These are phyloP conservation scores for Leucopsar rothschildi DNA, from an alignment of 2,113 vertebrate genomes.

Conservation along the genomic window DNA sequence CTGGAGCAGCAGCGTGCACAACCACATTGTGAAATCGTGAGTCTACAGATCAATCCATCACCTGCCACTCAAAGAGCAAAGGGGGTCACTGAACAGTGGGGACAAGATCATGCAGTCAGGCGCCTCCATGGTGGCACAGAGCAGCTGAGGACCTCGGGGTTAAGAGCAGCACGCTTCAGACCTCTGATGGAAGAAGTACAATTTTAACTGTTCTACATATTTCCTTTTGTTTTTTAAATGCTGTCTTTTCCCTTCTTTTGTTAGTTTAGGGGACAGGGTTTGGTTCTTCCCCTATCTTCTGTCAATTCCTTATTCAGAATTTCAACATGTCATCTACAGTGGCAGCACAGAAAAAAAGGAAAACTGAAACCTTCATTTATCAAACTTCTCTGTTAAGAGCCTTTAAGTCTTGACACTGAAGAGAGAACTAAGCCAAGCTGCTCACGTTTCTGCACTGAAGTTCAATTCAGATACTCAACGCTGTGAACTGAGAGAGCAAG, in stretches of 20 bases:
- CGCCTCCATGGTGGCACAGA: not conserved
- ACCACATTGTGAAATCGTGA: not conserved
- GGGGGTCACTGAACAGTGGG: not conserved
- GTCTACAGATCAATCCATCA: not conserved
- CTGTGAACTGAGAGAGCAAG: not conserved
- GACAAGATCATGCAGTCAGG: not conserved
- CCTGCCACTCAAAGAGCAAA: not conserved
- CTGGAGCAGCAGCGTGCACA: not conserved
- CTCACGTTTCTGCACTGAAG: not conserved
- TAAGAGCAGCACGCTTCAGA: not conserved
- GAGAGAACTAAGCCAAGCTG: not conserved
- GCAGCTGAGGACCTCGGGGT: not conserved
- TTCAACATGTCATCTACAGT: not conserved
- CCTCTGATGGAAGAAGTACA: not conserved
- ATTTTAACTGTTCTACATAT: not conserved
- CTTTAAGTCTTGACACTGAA: not conserved
- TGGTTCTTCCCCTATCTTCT: not conserved
- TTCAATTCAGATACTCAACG: not conserved
- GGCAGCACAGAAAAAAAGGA: not conserved
- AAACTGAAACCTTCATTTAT: not conserved
- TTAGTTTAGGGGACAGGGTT: not conserved
- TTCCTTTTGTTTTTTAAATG: not conserved
- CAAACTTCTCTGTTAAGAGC: not conserved
- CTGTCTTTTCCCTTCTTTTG: not conserved
- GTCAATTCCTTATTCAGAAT: not conserved